These are phyloP conservation scores for Polydrusus pterygomalis DNA, from an alignment of 2,888 invertebrate genomes.

Conservation along the genomic window DNA sequence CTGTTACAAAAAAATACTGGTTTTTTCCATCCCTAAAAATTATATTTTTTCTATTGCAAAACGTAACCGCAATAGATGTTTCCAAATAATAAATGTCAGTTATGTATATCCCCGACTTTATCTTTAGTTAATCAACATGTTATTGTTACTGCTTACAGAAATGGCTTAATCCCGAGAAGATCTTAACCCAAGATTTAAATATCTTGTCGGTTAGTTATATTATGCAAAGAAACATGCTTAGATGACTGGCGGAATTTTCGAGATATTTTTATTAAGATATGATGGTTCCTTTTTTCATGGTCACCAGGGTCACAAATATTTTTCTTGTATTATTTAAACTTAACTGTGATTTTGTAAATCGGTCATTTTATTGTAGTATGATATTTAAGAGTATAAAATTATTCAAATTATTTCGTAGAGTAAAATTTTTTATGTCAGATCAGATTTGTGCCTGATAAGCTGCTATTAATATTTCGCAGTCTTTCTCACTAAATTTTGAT, in stretches of 20 bases:
- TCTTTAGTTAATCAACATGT: not conserved
- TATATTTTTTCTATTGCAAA: no score
- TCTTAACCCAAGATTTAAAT: slow-evolving; percentile 19
- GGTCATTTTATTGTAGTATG: no score
- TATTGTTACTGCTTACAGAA: slow-evolving; percentile 7
- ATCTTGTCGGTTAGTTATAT: slow-evolving; percentile 13
- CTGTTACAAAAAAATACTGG: no score
- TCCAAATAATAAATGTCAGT: slow-evolving; percentile 2
- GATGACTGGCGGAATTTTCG: slow-evolving; percentile 35
- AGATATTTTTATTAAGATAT: slow-evolving; percentile 43
- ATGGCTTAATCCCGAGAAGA: slow-evolving; percentile 3
- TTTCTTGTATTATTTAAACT: not conserved
- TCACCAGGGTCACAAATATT: slow-evolving; percentile 11
- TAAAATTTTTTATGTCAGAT: no score
- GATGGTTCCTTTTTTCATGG: slow-evolving; percentile 40
- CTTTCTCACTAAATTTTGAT: no score
- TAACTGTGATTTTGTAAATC: no score
- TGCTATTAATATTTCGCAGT: no score
- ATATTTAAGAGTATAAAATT: no score
- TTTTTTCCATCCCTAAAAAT: no score
- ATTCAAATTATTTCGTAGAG: no score
- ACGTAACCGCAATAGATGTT: not conserved
- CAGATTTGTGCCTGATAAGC: no score
- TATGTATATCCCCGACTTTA: not conserved
- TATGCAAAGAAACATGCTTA: slow-evolving; percentile 38